Percentiles rank a stretch among this genome's conserved stretches.
Evolutionary conservation across 2,797 vertebrate genomes (phyloP).

Genomic region (Thaleichthys pacificus): DNA sequence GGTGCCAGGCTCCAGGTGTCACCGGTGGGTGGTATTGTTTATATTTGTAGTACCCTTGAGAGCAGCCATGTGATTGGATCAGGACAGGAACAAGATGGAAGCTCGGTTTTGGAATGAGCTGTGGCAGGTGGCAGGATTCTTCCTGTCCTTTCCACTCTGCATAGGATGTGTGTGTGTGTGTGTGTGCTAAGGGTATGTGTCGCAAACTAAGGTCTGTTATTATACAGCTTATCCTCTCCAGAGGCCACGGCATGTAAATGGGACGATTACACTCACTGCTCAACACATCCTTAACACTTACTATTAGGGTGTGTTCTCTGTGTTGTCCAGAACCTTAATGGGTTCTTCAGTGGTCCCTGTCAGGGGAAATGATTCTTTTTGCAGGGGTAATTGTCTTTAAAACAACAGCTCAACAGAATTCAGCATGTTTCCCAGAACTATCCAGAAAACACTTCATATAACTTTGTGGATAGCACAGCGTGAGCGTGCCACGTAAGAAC

Average conservation of each 20-base stretch:
- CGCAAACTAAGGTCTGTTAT: conserved; percentile 41
- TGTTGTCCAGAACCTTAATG: no score
- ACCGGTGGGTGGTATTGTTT: not conserved
- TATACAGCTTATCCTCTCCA: conserved; percentile 55
- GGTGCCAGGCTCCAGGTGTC: conserved; percentile 21
- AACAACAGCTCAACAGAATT: not conserved
- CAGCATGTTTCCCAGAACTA: not conserved
- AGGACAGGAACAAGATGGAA: conserved; percentile 2
- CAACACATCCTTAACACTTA: not conserved
- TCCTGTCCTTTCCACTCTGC: conserved; percentile 34
- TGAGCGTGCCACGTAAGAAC: not conserved
- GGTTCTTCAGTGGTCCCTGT: no score
- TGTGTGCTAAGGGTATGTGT: conserved; percentile 1
- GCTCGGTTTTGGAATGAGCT: conserved; percentile 22
- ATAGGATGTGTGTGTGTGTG: conserved; percentile 16
- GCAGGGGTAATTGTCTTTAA: no score
- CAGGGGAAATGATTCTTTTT: no score
- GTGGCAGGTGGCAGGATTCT: conserved; percentile 48
- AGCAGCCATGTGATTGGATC: not conserved
- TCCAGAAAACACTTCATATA: not conserved
- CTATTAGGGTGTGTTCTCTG: no score
- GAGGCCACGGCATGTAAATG: conserved; percentile 42
- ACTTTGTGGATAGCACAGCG: no score
- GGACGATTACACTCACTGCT: conserved; percentile 49
- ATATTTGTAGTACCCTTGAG: conserved; percentile 7